Evolutionary conservation across 2,888 invertebrate genomes (phyloP).

Genomic region (Drosophila fulvimacula): DNA sequence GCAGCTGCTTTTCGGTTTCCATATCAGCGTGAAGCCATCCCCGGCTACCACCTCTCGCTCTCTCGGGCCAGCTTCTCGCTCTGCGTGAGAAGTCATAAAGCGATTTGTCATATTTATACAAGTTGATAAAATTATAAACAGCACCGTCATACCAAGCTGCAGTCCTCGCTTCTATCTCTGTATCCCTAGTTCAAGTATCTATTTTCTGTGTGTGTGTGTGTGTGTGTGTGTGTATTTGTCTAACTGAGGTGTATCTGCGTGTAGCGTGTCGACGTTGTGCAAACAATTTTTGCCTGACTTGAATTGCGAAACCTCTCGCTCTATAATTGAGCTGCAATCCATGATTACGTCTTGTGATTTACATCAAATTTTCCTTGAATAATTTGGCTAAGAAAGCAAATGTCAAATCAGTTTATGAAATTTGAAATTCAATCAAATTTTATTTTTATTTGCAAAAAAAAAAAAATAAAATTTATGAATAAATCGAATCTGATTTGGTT

Average conservation of each 20-base stretch:
- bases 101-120: conserved; percentile 82
- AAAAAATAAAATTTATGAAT: no score
- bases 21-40: conserved; percentile 45
- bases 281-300: conserved; percentile 35
- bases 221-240: conserved; percentile 27
- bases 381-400: not conserved
- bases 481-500: not conserved
- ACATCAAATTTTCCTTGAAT: not conserved
- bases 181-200: conserved; percentile 29
- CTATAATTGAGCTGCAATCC: conserved; percentile 35
- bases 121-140: conserved; percentile 82
- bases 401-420: no score
- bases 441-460: no score
- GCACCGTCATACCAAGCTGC: conserved; percentile 41
- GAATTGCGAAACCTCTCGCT: conserved; percentile 10
- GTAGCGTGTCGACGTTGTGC: conserved; percentile 40
- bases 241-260: conserved; percentile 14
- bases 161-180: conserved; percentile 11
- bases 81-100: conserved; percentile 78
- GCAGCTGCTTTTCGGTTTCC: conserved; percentile 40
- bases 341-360: not conserved
- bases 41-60: not conserved
- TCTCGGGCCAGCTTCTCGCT: conserved; percentile 9
- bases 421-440: no score
- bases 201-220: conserved; percentile 20